Percentiles rank a stretch among this genome's conserved stretches.
Evolutionary conservation across 2,888 invertebrate species (phyloP).

Genomic region (Drosophila tanythrix): DNA sequence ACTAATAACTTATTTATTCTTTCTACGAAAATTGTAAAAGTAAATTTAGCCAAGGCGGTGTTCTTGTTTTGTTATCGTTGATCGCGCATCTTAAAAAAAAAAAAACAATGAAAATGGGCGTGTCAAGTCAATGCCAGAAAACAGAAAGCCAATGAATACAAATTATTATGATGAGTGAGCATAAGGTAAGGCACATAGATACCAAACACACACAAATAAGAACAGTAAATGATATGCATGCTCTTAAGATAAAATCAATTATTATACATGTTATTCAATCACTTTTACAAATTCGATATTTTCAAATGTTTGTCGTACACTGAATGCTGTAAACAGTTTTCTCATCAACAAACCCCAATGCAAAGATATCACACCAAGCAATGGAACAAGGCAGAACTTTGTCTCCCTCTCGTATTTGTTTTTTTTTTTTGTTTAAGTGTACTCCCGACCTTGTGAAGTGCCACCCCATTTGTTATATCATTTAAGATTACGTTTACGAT

Average conservation of each 20-base stretch:
- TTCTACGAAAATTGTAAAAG: slow-evolving; percentile 42
- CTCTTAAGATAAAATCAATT: slow-evolving; percentile 56
- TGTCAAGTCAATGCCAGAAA: slow-evolving; percentile 68
- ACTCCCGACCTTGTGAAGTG: slow-evolving; percentile 38
- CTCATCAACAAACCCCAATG: slow-evolving; percentile 50
- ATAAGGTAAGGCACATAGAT: slow-evolving; percentile 83
- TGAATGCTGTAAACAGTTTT: slow-evolving; percentile 64
- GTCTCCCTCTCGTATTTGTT: slow-evolving; percentile 17
- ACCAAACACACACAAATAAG: slow-evolving; percentile 54
- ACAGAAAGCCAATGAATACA: slow-evolving; percentile 77
- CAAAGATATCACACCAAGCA: slow-evolving; percentile 28
- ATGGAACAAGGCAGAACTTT: slow-evolving; percentile 34
- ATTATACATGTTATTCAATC: slow-evolving; percentile 52
- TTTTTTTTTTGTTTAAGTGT: slow-evolving; percentile 33
- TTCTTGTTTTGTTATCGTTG: slow-evolving; percentile 63
- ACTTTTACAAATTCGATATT: slow-evolving; percentile 55
- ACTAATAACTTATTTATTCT: slow-evolving; percentile 52
- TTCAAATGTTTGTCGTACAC: slow-evolving; percentile 57
- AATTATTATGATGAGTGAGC: slow-evolving; percentile 83
- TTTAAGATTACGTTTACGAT: slow-evolving; percentile 31
- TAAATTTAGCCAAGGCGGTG: slow-evolving; percentile 61
- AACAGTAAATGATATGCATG: slow-evolving; percentile 58
- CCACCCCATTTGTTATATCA: slow-evolving; percentile 45
- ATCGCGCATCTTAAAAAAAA: slow-evolving; percentile 47
- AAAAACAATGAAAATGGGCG: slow-evolving; percentile 56